Conservation (phyloP, 2,113 vertebrate genomes). For the Athene noctua region DNA sequence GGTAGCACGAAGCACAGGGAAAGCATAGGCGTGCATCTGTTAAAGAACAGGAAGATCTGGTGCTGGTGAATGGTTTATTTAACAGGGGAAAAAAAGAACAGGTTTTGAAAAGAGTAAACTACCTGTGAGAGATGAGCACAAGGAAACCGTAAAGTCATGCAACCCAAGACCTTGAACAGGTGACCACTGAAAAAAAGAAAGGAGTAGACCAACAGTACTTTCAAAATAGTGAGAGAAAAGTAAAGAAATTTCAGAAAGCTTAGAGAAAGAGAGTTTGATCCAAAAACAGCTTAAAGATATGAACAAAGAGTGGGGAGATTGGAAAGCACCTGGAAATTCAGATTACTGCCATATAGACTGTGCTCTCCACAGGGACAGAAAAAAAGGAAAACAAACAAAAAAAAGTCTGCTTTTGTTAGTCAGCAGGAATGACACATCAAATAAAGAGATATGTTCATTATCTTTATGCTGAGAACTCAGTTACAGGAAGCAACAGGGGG, state of each 20-base stretch:
- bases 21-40: neutral
- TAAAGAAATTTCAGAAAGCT: neutral
- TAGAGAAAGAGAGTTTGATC: neutral
- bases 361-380: neutral
- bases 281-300: neutral
- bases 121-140: neutral
- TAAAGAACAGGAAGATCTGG: neutral
- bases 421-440: neutral
- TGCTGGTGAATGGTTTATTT: neutral
- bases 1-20: neutral
- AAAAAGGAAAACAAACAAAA: neutral
- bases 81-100: neutral
- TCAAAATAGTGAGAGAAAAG: neutral
- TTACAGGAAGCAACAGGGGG: neutral
- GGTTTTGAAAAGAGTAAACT: neutral
- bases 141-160: neutral
- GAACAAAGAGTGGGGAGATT: neutral
- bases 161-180: neutral
- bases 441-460: neutral
- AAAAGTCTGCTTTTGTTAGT: neutral
- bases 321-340: neutral
- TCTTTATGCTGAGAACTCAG: neutral
- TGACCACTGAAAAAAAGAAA: neutral
- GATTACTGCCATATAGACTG: neutral
- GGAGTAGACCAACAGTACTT: neutral